A percentile compares a stretch with the other conserved stretches of the same genome.
phyloP scores from a whole-genome alignment of 2,113 vertebrate genomes.

The Fulica atra region DNA sequence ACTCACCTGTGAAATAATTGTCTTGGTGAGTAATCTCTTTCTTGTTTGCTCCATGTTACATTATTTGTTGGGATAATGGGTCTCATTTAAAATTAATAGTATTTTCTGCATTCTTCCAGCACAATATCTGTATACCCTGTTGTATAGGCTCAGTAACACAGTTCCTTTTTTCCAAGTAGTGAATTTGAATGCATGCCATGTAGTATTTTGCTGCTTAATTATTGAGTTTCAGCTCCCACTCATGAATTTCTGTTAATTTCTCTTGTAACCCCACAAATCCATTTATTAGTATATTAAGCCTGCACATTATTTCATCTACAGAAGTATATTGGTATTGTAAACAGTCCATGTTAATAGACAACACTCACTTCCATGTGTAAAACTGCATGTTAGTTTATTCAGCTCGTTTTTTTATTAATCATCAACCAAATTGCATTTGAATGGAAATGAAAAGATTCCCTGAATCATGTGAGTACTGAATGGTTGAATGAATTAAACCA shows the following conservation, averaged over 20 bases:
- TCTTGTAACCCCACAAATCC: background rate
- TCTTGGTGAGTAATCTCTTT: background rate
- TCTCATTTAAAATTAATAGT: background rate
- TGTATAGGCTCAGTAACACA: background rate
- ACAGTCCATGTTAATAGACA: background rate
- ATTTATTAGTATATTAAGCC: background rate
- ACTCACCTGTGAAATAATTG: background rate
- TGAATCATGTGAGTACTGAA: background rate
- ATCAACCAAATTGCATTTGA: background rate
- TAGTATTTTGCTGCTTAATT: background rate
- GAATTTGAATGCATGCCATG: background rate
- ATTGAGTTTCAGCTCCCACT: background rate
- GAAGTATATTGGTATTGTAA: background rate
- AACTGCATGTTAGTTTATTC: background rate
- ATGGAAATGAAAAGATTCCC: background rate
- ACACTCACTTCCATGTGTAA: background rate
- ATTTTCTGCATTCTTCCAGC: background rate
- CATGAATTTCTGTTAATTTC: background rate
- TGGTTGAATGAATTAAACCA: background rate
- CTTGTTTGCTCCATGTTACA: background rate
- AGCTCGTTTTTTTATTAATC: background rate
- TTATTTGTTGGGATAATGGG: background rate
- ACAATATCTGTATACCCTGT: background rate
- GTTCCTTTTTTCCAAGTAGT: background rate
- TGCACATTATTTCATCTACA: background rate